phyloP scores from a whole-genome alignment of 2,113 vertebrate species.

The Cavia aperea region DNA sequence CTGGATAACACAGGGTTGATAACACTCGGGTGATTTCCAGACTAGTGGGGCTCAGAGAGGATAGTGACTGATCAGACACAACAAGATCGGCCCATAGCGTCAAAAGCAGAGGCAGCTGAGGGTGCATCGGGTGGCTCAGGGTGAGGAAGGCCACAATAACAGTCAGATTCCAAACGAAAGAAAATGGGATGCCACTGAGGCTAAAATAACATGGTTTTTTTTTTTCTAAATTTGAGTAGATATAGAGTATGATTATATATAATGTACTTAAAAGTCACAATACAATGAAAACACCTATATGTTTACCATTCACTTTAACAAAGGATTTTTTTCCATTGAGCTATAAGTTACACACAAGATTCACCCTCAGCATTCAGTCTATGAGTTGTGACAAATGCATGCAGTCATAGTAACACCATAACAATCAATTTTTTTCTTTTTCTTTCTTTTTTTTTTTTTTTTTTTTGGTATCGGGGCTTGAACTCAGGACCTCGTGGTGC shows the following conservation, averaged over 20 bases:
- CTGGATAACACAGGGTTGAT: background rate
- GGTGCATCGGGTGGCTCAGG: background rate
- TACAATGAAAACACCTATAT: background rate
- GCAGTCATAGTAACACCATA: background rate
- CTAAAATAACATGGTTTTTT: background rate
- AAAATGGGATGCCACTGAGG: background rate
- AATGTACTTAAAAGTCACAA: background rate
- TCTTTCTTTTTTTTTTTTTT: no score
- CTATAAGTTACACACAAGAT: background rate
- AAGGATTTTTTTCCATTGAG: background rate
- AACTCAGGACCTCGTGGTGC: no score
- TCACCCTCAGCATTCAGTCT: no score
- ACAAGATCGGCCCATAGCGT: rapidly evolving
- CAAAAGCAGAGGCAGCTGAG: no score
- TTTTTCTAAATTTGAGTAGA: background rate
- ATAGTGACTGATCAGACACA: background rate
- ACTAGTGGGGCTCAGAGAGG: background rate
- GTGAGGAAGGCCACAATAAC: background rate
- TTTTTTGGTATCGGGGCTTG: no score
- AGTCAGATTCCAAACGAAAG: background rate
- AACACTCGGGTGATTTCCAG: background rate
- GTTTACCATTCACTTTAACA: background rate
- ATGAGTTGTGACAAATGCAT: background rate
- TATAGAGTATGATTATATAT: background rate
- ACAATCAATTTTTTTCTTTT: no score